Conservation (phyloP, 2,888 invertebrate genomes). For the Glaucopsyche alexis region DNA sequence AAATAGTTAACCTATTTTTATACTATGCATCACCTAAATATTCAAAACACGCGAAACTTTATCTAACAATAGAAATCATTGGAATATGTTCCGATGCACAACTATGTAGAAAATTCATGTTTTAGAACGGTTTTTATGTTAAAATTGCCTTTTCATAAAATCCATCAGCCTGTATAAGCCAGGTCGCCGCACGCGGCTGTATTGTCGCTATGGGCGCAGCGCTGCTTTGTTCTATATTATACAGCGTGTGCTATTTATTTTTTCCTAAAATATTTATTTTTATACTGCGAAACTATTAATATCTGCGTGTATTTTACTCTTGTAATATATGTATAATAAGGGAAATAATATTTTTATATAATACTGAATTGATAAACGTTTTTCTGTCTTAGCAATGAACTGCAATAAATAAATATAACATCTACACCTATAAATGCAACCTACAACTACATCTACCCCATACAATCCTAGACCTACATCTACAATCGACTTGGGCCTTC, state of each 20-base stretch:
- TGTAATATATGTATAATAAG: too few species aligned
- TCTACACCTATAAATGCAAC: too few species aligned
- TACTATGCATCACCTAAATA: not conserved
- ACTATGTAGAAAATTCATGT: conserved; percentile 18
- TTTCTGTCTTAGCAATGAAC: too few species aligned
- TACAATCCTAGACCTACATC: too few species aligned
- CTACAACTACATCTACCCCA: too few species aligned
- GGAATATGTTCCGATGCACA: not conserved
- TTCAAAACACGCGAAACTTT: not conserved
- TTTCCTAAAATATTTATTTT: not conserved
- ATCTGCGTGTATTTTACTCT: too few species aligned
- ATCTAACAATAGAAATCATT: conserved; percentile 10
- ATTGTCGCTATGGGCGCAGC: too few species aligned
- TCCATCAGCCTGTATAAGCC: conserved; percentile 31
- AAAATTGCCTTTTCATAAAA: conserved; percentile 14
- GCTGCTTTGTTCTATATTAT: too few species aligned
- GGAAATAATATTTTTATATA: too few species aligned
- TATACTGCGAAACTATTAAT: not conserved
- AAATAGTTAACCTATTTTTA: conserved; percentile 4
- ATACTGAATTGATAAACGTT: too few species aligned
- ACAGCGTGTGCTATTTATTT: conserved; percentile 4
- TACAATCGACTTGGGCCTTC: too few species aligned
- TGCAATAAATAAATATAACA: too few species aligned
- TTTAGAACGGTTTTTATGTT: conserved; percentile 24
- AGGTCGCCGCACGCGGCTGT: conserved; percentile 23